A percentile compares a stretch with the other conserved stretches of the same genome.
phyloP scores from a whole-genome alignment of 2,888 invertebrate genomes.

The Torymus texanus region DNA sequence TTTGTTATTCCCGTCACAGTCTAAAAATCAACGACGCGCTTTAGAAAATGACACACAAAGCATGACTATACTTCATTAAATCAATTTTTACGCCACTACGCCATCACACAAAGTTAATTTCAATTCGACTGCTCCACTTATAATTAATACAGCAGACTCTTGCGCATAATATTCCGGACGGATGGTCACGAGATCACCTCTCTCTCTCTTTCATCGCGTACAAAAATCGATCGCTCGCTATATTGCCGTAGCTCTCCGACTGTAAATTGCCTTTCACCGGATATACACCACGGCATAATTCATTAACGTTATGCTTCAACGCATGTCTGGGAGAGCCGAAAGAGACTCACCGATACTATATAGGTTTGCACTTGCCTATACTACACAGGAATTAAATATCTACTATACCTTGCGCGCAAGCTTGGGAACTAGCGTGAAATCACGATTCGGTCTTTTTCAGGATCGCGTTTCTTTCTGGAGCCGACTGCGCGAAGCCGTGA shows the following conservation, averaged over 20 bases:
- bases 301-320: slow-evolving; percentile 66
- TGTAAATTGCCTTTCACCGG: slow-evolving; percentile 56
- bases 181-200: slow-evolving; percentile 23
- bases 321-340: slow-evolving; percentile 53
- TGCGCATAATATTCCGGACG: slow-evolving; percentile 11
- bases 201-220: neutral
- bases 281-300: slow-evolving; percentile 59
- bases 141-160: neutral
- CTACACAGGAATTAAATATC: slow-evolving; percentile 46
- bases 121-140: slow-evolving; percentile 5
- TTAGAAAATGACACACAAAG: too few species aligned
- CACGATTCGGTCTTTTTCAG: slow-evolving; percentile 53
- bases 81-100: neutral
- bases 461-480: slow-evolving; percentile 8
- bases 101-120: slow-evolving; percentile 3
- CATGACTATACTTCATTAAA: too few species aligned
- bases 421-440: slow-evolving; percentile 57
- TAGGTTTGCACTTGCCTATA: slow-evolving; percentile 42
- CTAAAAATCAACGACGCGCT: too few species aligned
- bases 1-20: too few species aligned
- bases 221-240: slow-evolving; percentile 47
- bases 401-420: neutral
- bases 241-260: neutral
- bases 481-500: slow-evolving; percentile 49
- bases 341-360: too few species aligned